Evolutionary conservation across 2,888 invertebrate species (phyloP).

Genomic region (Deilephila elpenor): DNA sequence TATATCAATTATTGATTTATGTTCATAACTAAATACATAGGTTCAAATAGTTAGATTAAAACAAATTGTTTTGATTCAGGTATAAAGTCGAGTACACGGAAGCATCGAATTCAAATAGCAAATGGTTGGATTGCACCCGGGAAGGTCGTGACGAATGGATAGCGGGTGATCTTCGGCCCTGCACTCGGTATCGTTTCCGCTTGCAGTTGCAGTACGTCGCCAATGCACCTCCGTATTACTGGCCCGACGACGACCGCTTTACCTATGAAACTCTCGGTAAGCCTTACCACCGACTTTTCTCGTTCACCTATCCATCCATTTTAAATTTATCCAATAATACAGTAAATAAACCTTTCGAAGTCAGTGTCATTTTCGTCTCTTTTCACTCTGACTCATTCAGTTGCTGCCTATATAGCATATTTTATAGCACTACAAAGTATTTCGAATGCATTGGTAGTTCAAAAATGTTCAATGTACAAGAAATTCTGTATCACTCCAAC

Average conservation of each 20-base stretch:
- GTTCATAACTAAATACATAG: neutral
- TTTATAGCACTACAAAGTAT: no score
- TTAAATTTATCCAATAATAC: no score
- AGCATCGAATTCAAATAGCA: constrained; percentile 69
- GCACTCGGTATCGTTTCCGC: constrained; percentile 91
- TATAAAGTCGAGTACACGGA: constrained; percentile 78
- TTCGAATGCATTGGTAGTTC: no score
- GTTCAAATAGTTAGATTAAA: neutral
- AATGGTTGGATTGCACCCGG: constrained; percentile 58
- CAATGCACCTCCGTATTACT: constrained; percentile 85
- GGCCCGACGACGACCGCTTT: constrained; percentile 89
- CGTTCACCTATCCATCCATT: no score
- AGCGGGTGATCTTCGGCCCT: constrained; percentile 86
- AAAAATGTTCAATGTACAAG: no score
- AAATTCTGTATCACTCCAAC: no score
- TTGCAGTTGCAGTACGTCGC: constrained; percentile 87
- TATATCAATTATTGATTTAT: no score
- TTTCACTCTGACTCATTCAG: no score
- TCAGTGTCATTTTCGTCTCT: no score
- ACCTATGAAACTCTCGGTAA: constrained; percentile 90
- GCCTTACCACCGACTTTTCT: neutral
- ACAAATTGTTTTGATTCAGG: constrained; percentile 44
- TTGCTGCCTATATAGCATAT: no score
- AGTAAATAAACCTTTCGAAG: no score
- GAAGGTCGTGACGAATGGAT: constrained; percentile 60